Evolutionary conservation across 2,888 invertebrate genomes (phyloP), one percentile per base, ranked within the genome.

Genomic region (Tenthredo amoena): DNA sequence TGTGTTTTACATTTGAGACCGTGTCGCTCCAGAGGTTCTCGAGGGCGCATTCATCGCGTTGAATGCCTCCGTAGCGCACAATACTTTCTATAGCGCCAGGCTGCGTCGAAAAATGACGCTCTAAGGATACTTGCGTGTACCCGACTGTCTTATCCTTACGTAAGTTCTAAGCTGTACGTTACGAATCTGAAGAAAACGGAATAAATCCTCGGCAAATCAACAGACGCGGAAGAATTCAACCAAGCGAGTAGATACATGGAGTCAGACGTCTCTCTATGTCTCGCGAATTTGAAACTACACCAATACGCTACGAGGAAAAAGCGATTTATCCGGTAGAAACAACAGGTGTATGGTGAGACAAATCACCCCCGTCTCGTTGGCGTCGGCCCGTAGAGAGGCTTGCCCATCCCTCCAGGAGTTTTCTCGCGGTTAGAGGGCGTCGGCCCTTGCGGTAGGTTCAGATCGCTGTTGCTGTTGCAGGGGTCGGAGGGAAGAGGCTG

Each of bases 1-100:
- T 92, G 89, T 93, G 92, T 92, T 91, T 93, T 93, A 92, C 91
- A 90, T 91, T 89, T 88, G 89, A 90, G 89, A 92, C 91, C 90
- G 91, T 91, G 91, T 91, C 91, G 90, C 90, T 91, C 88, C 89
- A 86, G 90, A 81, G 81, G 81, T 81, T 81, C 81, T 62, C 62
- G 81, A 91, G 91, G 90, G 91, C 90, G 91, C 90, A 91, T 91
- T 91, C 91, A 91, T 91, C 89, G 89, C 90, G 87, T 87, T 91
- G 91, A 91, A 91, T 91, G 89, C 90, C 88, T 87, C 81, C 87
- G 88, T 89, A 87, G 87, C 87, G 87, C 87, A 91, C 91, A 91
- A 91, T 91, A 88, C 87, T 88, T 88, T 88, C 88, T 87, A 87
- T 87, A 88, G 89, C 86, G 89, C 90, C 89, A 87, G 86, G 87